Evolutionary conservation across 2,113 vertebrate species (phyloP), one percentile per base, ranked within the genome.

Genomic region (Chitala chitala): DNA sequence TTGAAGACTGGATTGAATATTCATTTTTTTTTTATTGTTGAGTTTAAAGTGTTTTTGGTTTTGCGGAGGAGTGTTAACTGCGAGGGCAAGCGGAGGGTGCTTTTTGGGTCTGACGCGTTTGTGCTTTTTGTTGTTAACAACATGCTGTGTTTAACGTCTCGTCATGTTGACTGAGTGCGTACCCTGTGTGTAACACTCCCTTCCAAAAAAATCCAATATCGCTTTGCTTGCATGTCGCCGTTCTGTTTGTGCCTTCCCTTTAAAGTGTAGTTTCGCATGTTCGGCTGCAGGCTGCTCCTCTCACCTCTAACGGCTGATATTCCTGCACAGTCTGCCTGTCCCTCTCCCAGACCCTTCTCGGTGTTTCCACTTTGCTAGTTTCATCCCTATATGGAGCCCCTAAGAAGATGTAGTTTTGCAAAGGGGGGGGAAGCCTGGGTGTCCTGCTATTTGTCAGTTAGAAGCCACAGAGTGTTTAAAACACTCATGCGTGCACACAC

Each of bases 31-130:
- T 42, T n/a, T 46, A 8, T 63, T 63, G 8, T 31, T 65, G 20
- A 33, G 58, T 61, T n/a, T 31, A 33, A 91, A 84, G 80, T n/a
- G n/a, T 87, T 93, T 90, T 91, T 80, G 82, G 75, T 89, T 90
- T 90, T 93, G 89, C 90, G 91, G 89, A 94, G 89, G 89, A 87
- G 92, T 95, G 91, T 91, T 89, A 85, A 93, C 91, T 94, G 94
- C 94, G 92, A 87, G 86, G 89, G 91, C 90, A 88, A 88, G 91
- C 89, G 91, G 92, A 90, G 86, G 89, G 87, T 82, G 80, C 81
- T 86, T 6, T 81, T 84, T 88, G 80, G 87, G 76, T 89, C 91
- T 85, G 84, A 86, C 84, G 91, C 91, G 92, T 92, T 89, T 82
- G 84, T 85, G 87, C 93, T 92, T 94, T 85, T 91, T 93, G 93